A percentile compares a stretch with the other conserved stretches of the same genome.
Conservation (phyloP, 2,113 vertebrate genomes). For the Brachypodius melanocephalos region DNA sequence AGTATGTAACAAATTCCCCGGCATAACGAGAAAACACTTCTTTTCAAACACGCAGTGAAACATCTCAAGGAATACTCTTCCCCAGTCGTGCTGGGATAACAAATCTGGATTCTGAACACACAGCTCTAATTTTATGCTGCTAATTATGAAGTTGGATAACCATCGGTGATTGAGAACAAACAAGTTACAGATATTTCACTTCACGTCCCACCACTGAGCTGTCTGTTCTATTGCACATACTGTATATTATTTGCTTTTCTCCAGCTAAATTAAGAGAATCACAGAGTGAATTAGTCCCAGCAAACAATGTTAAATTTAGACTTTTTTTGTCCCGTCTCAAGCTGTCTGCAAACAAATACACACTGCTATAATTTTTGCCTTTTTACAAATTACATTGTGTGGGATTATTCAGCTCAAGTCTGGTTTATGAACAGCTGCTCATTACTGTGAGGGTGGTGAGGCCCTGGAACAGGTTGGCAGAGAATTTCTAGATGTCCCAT, state of each 20-base stretch:
- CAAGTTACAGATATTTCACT: slow-evolving; percentile 43
- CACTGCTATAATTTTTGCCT: neutral
- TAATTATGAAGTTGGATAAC: slow-evolving; percentile 60
- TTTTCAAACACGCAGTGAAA: neutral
- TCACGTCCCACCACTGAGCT: slow-evolving; percentile 33
- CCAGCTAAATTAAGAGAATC: slow-evolving; percentile 24
- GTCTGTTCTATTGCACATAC: slow-evolving; percentile 29
- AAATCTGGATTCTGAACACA: slow-evolving; percentile 37
- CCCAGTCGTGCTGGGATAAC: neutral
- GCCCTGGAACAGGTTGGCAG: neutral
- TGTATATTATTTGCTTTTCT: slow-evolving; percentile 34
- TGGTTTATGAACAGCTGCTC: neutral
- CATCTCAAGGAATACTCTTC: slow-evolving; percentile 1
- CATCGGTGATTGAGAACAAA: slow-evolving; percentile 40
- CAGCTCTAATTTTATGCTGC: slow-evolving; percentile 29
- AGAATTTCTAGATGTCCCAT: neutral
- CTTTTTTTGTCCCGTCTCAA: neutral
- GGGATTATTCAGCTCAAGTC: neutral
- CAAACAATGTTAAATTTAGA: neutral
- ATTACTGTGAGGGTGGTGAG: neutral
- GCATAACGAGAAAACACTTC: neutral
- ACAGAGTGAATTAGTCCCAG: neutral
- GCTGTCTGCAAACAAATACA: slow-evolving; percentile 8
- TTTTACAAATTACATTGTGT: neutral
- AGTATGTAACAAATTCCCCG: neutral